Conservation (phyloP, 2,888 invertebrate species). For the Drosophila tanythrix region DNA sequence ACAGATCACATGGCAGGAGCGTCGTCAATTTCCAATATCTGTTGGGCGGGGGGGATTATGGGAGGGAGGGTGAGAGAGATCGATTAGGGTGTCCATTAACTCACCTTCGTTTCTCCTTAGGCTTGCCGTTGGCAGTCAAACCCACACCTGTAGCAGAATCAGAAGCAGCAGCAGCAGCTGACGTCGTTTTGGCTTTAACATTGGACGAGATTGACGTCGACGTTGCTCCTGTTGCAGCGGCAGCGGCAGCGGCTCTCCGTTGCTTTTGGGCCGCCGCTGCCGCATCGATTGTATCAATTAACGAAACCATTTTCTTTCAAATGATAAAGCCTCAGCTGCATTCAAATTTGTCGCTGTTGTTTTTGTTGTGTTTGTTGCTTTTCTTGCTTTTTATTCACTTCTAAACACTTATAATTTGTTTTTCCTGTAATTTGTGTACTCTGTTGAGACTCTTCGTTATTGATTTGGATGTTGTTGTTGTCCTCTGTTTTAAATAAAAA, state of each 20-base stretch:
- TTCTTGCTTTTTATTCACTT: conserved; percentile 15
- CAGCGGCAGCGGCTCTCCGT: conserved; percentile 54
- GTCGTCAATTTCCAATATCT: conserved; percentile 16
- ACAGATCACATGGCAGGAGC: conserved; percentile 56
- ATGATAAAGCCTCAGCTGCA: conserved; percentile 61
- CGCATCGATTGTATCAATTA: conserved; percentile 77
- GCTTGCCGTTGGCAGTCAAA: conserved; percentile 82
- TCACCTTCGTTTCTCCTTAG: conserved; percentile 91
- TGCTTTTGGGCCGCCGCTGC: conserved; percentile 72
- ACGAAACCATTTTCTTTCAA: conserved; percentile 75
- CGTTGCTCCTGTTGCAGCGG: conserved; percentile 44
- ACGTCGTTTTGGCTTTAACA: conserved; percentile 32
- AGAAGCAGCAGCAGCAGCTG: conserved; percentile 25
- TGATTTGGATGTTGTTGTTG: conserved; percentile 7
- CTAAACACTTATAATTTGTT: conserved; percentile 18
- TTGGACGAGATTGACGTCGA: conserved; percentile 36
- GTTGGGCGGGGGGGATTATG: background rate
- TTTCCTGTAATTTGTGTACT: conserved; percentile 35
- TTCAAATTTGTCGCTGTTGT: conserved; percentile 55
- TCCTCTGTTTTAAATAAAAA: conserved; percentile 12
- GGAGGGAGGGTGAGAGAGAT: background rate
- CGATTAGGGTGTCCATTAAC: conserved; percentile 33
- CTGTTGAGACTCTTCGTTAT: conserved; percentile 53
- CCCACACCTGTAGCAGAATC: conserved; percentile 43
- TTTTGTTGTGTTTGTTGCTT: conserved; percentile 24